Percentiles rank a stretch among this genome's conserved stretches.
Conservation (phyloP, 2,113 vertebrate species). For the Spheniscus mendiculus region DNA sequence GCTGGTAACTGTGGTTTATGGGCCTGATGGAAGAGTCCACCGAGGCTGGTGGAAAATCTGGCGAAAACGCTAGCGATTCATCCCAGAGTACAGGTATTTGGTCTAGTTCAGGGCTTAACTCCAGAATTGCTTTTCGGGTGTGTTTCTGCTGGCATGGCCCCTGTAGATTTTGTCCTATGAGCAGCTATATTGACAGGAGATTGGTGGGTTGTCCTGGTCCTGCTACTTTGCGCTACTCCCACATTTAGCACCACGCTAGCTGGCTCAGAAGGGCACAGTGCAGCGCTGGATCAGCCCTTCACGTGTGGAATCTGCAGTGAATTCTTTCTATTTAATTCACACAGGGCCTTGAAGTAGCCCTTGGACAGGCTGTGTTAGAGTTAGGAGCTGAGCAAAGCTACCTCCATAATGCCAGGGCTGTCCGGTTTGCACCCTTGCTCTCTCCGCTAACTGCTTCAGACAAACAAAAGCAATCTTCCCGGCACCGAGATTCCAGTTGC, state of each 20-base stretch:
- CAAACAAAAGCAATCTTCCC: not conserved
- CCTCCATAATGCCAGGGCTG: fast-evolving
- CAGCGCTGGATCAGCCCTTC: not conserved
- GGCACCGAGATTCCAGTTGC: not conserved
- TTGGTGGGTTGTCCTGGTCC: not conserved
- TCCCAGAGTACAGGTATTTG: not conserved
- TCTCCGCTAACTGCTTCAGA: not conserved
- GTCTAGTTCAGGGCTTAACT: not conserved
- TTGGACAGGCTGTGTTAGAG: not conserved
- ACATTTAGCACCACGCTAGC: fast-evolving
- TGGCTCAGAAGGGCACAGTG: not conserved
- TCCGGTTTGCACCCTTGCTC: not conserved
- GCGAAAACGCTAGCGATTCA: not conserved
- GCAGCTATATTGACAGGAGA: not conserved
- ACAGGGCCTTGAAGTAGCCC: not conserved
- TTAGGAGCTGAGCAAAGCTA: not conserved
- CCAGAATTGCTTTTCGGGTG: not conserved
- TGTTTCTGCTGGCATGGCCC: not conserved
- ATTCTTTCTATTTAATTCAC: not conserved
- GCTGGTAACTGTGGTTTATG: not conserved
- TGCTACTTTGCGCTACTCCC: not conserved
- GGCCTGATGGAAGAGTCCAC: too few relatives aligned
- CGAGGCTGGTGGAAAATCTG: not conserved
- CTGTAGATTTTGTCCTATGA: fast-evolving
- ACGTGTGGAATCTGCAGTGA: not conserved